Evolutionary conservation across 2,797 vertebrate species (phyloP).

Genomic region (Platalea minor): DNA sequence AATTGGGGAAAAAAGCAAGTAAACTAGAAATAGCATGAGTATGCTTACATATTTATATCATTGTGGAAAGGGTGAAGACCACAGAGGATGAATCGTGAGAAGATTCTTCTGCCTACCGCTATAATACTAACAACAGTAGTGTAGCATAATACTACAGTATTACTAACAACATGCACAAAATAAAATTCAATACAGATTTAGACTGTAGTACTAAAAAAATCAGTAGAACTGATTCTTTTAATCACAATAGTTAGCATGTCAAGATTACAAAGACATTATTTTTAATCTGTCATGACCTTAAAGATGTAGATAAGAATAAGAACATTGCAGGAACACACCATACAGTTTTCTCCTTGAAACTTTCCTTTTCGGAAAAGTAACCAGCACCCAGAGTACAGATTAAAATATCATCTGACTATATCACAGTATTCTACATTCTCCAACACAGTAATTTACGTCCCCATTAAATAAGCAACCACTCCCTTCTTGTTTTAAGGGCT

Average conservation of each 20-base stretch:
- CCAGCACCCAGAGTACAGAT: neutral
- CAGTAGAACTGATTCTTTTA: neutral
- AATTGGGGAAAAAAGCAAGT: neutral
- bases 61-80: neutral
- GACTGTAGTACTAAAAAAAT: neutral
- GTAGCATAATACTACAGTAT: neutral
- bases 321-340: neutral
- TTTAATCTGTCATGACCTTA: neutral
- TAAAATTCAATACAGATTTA: neutral
- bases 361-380: neutral
- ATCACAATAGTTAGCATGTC: neutral
- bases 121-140: too few relatives aligned
- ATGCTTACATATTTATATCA: neutral
- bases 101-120: neutral
- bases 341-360: neutral
- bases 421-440: neutral
- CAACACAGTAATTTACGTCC: neutral
- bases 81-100: neutral
- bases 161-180: neutral
- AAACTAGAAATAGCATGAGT: neutral
- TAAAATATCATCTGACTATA: neutral
- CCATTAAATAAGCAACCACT: conserved; percentile 1
- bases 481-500: conserved; percentile 37
- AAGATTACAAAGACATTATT: neutral
- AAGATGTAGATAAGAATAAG: neutral